These are phyloP conservation scores for Radopholus similis DNA, from an alignment of 1,140 invertebrate species.

Conservation along the genomic window DNA sequence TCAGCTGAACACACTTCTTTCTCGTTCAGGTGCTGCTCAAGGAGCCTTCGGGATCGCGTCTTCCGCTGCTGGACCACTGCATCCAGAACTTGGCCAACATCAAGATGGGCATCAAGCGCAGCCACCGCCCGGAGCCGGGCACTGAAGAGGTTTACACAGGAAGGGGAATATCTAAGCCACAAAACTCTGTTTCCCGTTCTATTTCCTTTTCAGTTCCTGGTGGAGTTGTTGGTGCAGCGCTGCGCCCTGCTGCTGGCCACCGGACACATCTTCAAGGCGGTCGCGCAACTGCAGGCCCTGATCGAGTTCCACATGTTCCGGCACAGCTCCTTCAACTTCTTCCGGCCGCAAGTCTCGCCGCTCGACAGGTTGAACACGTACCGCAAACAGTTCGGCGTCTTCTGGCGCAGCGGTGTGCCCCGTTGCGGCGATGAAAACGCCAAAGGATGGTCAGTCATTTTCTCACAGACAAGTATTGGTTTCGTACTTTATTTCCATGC, in stretches of 20 bases:
- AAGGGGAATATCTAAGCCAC: too few species aligned
- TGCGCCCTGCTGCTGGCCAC: neutral
- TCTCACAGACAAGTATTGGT: too few species aligned
- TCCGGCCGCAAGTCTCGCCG: too few species aligned
- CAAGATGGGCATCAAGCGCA: neutral
- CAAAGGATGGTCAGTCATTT: too few species aligned
- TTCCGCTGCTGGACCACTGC: neutral
- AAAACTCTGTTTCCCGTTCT: too few species aligned
- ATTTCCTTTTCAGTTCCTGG: too few species aligned
- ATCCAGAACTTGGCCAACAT: neutral
- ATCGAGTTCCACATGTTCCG: conserved; percentile 2
- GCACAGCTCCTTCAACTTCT: too few species aligned
- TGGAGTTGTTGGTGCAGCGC: neutral
- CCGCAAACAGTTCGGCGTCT: neutral
- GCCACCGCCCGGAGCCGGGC: neutral
- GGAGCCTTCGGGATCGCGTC: too few species aligned
- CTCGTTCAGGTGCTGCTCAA: neutral
- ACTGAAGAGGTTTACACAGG: too few species aligned
- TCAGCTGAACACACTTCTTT: too few species aligned
- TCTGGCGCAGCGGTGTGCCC: neutral
- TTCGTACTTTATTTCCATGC: too few species aligned
- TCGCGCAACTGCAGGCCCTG: neutral
- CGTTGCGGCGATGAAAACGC: neutral
- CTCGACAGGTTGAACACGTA: neutral
- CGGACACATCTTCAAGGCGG: neutral